A percentile compares a stretch with the other conserved stretches of the same genome.
These are phyloP conservation scores for Chelonoidis abingdonii DNA, from an alignment of 2,113 vertebrate species.

Conservation along the genomic window DNA sequence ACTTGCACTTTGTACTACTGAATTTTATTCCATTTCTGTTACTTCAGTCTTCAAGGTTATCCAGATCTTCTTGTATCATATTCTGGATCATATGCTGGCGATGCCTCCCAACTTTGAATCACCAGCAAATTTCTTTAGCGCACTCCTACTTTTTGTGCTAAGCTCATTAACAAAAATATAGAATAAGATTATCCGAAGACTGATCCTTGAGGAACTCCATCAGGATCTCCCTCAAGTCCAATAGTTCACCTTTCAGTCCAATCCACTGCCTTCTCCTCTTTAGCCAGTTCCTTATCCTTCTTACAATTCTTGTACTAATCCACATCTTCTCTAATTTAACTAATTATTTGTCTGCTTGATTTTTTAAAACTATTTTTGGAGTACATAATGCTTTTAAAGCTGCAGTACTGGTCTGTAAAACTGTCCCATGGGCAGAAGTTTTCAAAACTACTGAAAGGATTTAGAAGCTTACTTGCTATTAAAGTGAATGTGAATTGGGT, in stretches of 20 bases:
- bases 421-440: background rate
- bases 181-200: background rate
- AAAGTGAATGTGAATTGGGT: background rate
- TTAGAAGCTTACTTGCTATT: background rate
- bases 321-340: background rate
- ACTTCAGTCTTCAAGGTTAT: background rate
- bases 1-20: background rate
- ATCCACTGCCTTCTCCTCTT: background rate
- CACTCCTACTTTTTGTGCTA: background rate
- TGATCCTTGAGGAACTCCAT: background rate
- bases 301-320: background rate
- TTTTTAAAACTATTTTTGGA: background rate
- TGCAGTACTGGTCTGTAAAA: background rate
- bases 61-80: background rate
- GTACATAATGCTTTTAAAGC: background rate
- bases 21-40: background rate
- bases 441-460: background rate
- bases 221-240: too few species aligned
- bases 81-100: background rate
- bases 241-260: background rate
- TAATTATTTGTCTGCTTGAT: background rate
- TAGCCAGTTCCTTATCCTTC: background rate
- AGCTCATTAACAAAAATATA: background rate
- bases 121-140: background rate
- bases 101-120: background rate